Percentiles rank a stretch among this genome's conserved stretches.
phyloP scores from a whole-genome alignment of 2,888 invertebrate genomes.

The Hermaeophaga mercurialis region DNA sequence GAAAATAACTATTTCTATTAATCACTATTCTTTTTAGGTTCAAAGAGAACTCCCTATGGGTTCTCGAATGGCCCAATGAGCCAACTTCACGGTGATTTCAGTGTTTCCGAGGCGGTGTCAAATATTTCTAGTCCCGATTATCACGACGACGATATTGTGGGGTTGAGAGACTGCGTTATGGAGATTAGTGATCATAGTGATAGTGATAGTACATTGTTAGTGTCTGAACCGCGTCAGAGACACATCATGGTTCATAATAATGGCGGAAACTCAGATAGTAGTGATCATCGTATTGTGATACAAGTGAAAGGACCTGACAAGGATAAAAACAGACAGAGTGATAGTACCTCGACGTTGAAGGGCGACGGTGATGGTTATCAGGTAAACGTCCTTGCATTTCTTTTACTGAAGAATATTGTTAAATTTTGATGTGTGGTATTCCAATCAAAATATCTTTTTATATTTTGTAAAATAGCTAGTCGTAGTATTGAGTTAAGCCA shows the following conservation, averaged over 20 bases:
- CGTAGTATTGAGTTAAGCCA: slow-evolving; percentile 12
- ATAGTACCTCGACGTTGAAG: slow-evolving; percentile 34
- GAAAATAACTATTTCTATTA: too few species aligned
- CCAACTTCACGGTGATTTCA: slow-evolving; percentile 63
- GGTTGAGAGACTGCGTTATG: slow-evolving; percentile 83
- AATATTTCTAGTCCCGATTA: slow-evolving; percentile 91
- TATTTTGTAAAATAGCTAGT: too few species aligned
- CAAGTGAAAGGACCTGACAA: slow-evolving; percentile 72
- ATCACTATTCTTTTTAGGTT: too few species aligned
- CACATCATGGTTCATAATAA: slow-evolving; percentile 34
- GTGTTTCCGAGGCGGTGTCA: slow-evolving; percentile 84
- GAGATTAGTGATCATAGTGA: slow-evolving; percentile 88
- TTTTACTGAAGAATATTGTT: too few species aligned
- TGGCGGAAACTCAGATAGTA: slow-evolving; percentile 58
- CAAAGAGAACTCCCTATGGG: slow-evolving; percentile 63
- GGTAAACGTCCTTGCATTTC: too few species aligned
- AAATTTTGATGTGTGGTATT: background rate
- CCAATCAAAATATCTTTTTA: too few species aligned
- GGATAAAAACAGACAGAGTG: slow-evolving; percentile 49
- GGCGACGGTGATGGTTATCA: slow-evolving; percentile 35
- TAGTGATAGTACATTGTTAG: slow-evolving; percentile 86
- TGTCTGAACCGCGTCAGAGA: slow-evolving; percentile 73
- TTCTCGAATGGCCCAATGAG: slow-evolving; percentile 55
- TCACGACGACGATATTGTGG: slow-evolving; percentile 84
- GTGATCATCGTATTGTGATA: slow-evolving; percentile 84